phyloP scores from a whole-genome alignment of 2,888 invertebrate species.

The Himalopsyche anomala region DNA sequence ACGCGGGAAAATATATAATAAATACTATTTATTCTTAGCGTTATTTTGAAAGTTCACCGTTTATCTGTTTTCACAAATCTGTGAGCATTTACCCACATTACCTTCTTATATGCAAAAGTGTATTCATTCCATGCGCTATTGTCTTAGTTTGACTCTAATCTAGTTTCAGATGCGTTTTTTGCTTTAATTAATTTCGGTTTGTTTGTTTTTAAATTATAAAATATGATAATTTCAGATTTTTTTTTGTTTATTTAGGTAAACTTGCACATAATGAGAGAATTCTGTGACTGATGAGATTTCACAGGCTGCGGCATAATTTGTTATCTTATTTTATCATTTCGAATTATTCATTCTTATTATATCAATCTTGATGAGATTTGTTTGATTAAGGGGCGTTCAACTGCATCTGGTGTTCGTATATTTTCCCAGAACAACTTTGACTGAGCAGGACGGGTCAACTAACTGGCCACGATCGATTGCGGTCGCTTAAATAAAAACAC shows the following conservation, averaged over 20 bases:
- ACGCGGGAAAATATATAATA: too few species aligned
- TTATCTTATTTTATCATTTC: too few species aligned
- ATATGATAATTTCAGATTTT: not conserved
- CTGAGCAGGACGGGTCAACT: too few species aligned
- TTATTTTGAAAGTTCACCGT: not conserved
- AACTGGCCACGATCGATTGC: too few species aligned
- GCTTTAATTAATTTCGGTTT: not conserved
- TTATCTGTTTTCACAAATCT: not conserved
- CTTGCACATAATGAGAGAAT: not conserved
- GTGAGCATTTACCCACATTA: conserved; percentile 7
- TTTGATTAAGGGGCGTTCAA: too few species aligned
- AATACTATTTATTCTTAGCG: not conserved
- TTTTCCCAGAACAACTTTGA: too few species aligned
- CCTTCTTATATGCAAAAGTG: conserved; percentile 5
- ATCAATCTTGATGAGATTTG: too few species aligned
- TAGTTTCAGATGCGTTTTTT: conserved; percentile 1
- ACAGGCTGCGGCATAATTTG: too few species aligned
- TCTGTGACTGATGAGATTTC: not conserved
- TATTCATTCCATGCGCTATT: not conserved
- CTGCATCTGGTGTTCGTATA: too few species aligned
- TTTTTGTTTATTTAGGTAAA: not conserved
- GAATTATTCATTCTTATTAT: too few species aligned
- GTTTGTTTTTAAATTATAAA: not conserved
- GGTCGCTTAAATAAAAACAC: too few species aligned
- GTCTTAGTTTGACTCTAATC: conserved; percentile 7